Evolutionary conservation across 2,113 vertebrate species (phyloP).

Genomic region (Calcarius ornatus): DNA sequence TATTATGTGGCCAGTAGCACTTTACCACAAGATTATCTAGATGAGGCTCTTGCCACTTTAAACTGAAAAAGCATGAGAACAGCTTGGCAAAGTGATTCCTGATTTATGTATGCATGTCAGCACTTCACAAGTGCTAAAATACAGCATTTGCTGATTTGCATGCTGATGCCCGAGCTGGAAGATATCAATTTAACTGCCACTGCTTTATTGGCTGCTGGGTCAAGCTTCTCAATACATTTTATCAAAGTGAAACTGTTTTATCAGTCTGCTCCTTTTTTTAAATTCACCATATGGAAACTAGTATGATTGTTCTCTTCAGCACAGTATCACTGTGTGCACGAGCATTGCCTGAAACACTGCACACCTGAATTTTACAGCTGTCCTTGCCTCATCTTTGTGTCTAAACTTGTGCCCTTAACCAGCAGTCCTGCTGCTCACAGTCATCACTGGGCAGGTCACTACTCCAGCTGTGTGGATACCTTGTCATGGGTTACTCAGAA

Average conservation of each 20-base stretch:
- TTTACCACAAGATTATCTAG: not conserved
- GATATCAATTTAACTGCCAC: not conserved
- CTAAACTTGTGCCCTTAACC: not conserved
- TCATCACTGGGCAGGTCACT: not conserved
- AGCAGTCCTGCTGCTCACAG: not conserved
- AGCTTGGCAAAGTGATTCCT: constrained; percentile 9
- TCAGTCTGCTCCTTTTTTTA: not conserved
- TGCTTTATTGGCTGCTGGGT: not conserved
- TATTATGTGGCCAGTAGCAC: not conserved
- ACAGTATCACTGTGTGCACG: not conserved
- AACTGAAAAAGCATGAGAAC: not conserved
- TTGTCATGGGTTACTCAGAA: not conserved
- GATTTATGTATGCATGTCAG: constrained; percentile 36
- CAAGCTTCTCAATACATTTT: not conserved
- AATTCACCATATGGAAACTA: not conserved
- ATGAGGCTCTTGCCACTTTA: not conserved
- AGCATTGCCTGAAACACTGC: not conserved
- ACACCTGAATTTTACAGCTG: not conserved
- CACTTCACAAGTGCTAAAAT: constrained; percentile 46
- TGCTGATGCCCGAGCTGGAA: not conserved
- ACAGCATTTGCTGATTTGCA: not conserved
- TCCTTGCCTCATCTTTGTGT: not conserved
- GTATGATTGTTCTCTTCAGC: not conserved
- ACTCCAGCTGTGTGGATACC: not conserved
- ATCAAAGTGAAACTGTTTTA: not conserved